Evolutionary conservation across 2,888 invertebrate genomes (phyloP).

Genomic region (Agrochola macilenta): DNA sequence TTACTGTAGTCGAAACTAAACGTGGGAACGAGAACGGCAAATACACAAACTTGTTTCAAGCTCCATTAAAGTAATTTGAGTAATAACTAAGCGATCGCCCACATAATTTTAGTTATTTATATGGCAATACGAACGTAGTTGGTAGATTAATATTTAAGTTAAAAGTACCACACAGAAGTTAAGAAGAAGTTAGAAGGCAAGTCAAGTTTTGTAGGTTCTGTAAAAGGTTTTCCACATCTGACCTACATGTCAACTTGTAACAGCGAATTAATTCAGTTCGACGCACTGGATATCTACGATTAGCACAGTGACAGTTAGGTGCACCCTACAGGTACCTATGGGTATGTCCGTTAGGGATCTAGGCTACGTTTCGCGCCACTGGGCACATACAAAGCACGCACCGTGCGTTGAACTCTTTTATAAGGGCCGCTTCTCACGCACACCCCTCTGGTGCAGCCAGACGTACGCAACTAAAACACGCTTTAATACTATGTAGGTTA

Average conservation of each 20-base stretch:
- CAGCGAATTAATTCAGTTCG: conserved; percentile 32
- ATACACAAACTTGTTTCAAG: conserved; percentile 51
- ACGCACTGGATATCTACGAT: conserved; percentile 8
- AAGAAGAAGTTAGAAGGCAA: not conserved
- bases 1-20: conserved; percentile 19
- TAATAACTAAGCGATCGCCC: conserved; percentile 51
- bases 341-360: conserved; percentile 74
- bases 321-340: conserved; percentile 51
- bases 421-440: conserved; percentile 85
- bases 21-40: conserved; percentile 47
- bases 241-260: conserved; percentile 17
- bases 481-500: conserved; percentile 76
- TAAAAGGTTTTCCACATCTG: conserved; percentile 3
- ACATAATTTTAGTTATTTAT: conserved; percentile 22
- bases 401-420: conserved; percentile 90
- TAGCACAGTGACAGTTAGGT: conserved; percentile 47
- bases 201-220: not conserved
- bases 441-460: conserved; percentile 69
- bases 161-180: not conserved
- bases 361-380: conserved; percentile 81
- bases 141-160: conserved; percentile 9
- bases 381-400: conserved; percentile 80
- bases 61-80: conserved; percentile 53
- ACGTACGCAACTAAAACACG: conserved; percentile 69
- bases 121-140: conserved; percentile 9